phyloP scores from a whole-genome alignment of 1,140 invertebrate genomes.

The Drosophila elegans region DNA sequence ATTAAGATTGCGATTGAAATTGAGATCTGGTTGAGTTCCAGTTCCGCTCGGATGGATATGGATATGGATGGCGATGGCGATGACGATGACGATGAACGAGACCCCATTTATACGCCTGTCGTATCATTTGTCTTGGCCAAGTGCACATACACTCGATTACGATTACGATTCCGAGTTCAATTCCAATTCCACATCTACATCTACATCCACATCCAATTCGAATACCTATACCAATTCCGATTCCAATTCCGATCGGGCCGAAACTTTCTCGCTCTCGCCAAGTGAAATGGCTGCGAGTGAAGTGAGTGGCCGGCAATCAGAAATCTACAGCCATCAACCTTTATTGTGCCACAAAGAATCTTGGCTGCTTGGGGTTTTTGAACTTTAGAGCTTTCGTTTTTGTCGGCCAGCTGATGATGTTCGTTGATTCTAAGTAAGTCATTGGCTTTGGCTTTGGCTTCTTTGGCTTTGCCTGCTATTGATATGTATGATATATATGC shows the following conservation, averaged over 20 bases:
- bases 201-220: not conserved
- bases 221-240: conserved; percentile 16
- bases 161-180: conserved; percentile 7
- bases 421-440: conserved; percentile 26
- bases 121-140: conserved; percentile 11
- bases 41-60: conserved; percentile 12
- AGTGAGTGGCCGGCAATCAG: conserved; percentile 18
- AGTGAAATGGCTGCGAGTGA: conserved; percentile 50
- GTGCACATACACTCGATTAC: conserved; percentile 6
- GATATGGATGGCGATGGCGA: no score
- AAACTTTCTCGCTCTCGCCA: conserved; percentile 61
- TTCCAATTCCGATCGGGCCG: conserved; percentile 10
- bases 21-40: conserved; percentile 1
- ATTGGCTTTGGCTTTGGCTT: not conserved
- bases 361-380: conserved; percentile 47
- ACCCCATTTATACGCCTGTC: conserved; percentile 2
- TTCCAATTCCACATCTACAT: conserved; percentile 1
- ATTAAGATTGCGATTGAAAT: not conserved
- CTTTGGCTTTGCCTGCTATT: not conserved
- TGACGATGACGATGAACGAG: not conserved
- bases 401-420: conserved; percentile 58
- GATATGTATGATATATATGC: not conserved
- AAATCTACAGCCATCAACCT: conserved; percentile 34
- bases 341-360: conserved; percentile 60
- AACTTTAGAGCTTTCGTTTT: conserved; percentile 68